Base-by-base conservation (phyloP, 2,797 vertebrate species). In the Peromyscus eremicus region DNA sequence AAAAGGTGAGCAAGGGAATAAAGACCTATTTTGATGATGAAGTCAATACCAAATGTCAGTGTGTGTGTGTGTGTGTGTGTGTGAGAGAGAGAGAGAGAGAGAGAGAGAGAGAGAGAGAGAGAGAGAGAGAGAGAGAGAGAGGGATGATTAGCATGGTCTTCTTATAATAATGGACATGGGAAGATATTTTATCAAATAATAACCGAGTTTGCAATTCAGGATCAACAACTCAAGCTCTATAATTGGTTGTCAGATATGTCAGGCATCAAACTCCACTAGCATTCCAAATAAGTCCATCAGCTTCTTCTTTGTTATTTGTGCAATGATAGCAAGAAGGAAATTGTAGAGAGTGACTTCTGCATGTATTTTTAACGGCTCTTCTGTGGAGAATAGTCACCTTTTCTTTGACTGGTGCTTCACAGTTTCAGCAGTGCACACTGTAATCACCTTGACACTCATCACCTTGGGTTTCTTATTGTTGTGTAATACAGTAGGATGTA, bases 191-290 rank as follows among this genome's bases (percentile, higher is more conserved):
- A 77, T 64, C 85, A 97, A 98, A 93, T 68, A 96, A 81, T 9
- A 94, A 77, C 60, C 93, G 60, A 27, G 49, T 97, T 87, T 97
- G 85, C 80, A 96, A 84, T 49, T 95, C 64, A 93, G 52, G 29
- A 21, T 62, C 77, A 84, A 87, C 17, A 97, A 86, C 7, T 95
- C 83, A 80, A 96, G 94, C 5, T 97, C 97, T 76, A 81, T 95
- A 97, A 98, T 57, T 98, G 49, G 71, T 84, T 98, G 94, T 96
- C 96, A 98, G 49, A 77, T 52, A 52, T 89, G 55, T 91, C 55
- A 89, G 49, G 29, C 16, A 13, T 91, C 94, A 94, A 46, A 1
- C 21, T 92, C 93, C n/a, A 1, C 21, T 90, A 92, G 46, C 94
- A 95, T 90, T 80, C 29, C 88, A 92, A 93, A 37, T 82, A 96